phyloP scores from a whole-genome alignment of 2,113 vertebrate species.

The Cyphomyrus discorhynchus region DNA sequence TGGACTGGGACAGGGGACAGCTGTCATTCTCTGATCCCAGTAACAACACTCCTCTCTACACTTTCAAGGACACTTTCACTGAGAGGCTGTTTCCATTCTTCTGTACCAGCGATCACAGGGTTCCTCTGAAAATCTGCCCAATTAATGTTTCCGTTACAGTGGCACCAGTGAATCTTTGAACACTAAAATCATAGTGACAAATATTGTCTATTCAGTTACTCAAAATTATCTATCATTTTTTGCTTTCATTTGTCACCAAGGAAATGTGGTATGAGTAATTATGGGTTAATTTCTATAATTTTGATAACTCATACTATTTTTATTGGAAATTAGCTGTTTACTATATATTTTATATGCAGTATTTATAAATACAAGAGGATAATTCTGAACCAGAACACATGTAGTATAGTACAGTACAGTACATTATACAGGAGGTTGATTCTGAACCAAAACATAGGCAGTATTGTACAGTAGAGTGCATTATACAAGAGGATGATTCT shows the following conservation, averaged over 20 bases:
- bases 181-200: background rate
- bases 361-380: background rate
- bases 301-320: background rate
- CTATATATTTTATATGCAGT: background rate
- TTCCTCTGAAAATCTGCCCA: background rate
- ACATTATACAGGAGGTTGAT: too few species aligned
- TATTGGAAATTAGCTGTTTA: background rate
- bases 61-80: background rate
- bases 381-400: background rate
- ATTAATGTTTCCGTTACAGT: background rate
- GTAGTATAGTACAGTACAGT: too few species aligned
- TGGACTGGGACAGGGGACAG: background rate
- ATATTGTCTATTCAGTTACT: background rate
- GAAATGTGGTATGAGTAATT: background rate
- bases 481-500: too few species aligned
- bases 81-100: background rate
- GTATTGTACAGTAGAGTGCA: too few species aligned
- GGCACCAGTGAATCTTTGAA: background rate
- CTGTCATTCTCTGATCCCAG: background rate
- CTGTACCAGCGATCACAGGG: background rate
- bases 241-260: background rate
- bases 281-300: background rate
- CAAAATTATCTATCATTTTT: background rate
- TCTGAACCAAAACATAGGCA: too few species aligned
- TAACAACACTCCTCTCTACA: background rate